Evolutionary conservation across 2,888 invertebrate species (phyloP).

Genomic region (Helicoverpa assulta): DNA sequence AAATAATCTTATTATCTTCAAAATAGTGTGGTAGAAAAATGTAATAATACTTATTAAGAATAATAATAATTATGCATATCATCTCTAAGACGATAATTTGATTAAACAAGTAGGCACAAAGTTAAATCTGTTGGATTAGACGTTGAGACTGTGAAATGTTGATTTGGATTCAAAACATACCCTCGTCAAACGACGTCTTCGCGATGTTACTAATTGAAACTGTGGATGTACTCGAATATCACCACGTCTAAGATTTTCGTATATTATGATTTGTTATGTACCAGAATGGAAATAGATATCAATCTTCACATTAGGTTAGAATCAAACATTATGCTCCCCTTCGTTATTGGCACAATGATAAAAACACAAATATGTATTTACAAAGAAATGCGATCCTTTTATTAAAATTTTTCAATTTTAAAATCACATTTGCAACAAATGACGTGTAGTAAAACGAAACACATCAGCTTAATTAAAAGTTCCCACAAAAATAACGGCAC

Average conservation of each 20-base stretch:
- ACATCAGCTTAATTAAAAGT: slow-evolving; percentile 30
- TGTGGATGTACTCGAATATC: slow-evolving; percentile 61
- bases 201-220: slow-evolving; percentile 70
- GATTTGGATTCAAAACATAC: slow-evolving; percentile 63
- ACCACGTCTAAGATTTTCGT: slow-evolving; percentile 10
- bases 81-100: slow-evolving; percentile 28
- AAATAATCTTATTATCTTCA: too few relatives aligned
- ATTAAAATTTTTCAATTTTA: too few relatives aligned
- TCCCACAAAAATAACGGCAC: slow-evolving; percentile 26
- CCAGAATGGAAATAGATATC: neutral
- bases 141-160: slow-evolving; percentile 45
- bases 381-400: too few relatives aligned
- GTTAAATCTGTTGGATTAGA: slow-evolving; percentile 39
- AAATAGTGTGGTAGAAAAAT: too few relatives aligned
- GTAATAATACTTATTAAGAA: neutral
- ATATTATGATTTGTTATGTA: slow-evolving; percentile 11
- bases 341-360: too few relatives aligned
- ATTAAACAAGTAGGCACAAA: slow-evolving; percentile 18
- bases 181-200: slow-evolving; percentile 68
- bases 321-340: too few relatives aligned
- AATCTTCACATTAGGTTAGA: too few relatives aligned
- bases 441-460: neutral
- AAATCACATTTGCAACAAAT: neutral
- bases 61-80: neutral
- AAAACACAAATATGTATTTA: too few relatives aligned